Percentiles rank a stretch among this genome's conserved stretches.
These are phyloP conservation scores for Pocillopora damicornis DNA, from an alignment of 64 coral and sea anemone genomes.

Conservation along the genomic window DNA sequence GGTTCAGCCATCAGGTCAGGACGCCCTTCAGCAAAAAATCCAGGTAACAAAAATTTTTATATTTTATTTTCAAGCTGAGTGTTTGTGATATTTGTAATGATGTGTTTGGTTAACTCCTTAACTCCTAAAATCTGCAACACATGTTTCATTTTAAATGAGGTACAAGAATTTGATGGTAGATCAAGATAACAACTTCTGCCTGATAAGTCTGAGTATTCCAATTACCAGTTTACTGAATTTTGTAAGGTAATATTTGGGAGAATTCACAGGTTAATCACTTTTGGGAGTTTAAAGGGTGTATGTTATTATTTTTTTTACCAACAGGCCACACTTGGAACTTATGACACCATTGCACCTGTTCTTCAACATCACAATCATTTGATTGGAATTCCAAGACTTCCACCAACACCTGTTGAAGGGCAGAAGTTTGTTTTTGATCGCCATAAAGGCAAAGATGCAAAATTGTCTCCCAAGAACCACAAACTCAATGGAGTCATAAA, in stretches of 20 bases:
- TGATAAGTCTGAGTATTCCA: too few relatives aligned
- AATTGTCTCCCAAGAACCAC: slow-evolving; percentile 22
- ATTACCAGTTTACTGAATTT: background rate
- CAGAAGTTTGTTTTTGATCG: slow-evolving; percentile 63
- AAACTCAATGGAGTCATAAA: slow-evolving; percentile 4
- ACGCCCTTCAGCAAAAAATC: slow-evolving; percentile 26
- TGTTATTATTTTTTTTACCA: background rate
- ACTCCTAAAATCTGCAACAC: too few relatives aligned
- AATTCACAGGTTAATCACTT: background rate
- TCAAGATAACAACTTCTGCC: background rate
- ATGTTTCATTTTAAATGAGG: background rate
- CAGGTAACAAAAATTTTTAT: background rate
- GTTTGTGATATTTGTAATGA: too few relatives aligned
- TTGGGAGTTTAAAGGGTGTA: background rate
- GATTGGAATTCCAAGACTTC: slow-evolving; percentile 48
- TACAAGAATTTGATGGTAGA: background rate
- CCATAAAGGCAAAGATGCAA: background rate
- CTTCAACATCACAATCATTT: slow-evolving; percentile 57
- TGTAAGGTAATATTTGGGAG: background rate
- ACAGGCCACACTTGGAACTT: slow-evolving; percentile 76
- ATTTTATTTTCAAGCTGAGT: too few relatives aligned
- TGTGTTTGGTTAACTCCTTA: too few relatives aligned
- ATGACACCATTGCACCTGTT: slow-evolving; percentile 46
- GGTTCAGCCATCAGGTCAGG: slow-evolving; percentile 14
- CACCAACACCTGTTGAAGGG: slow-evolving; percentile 78